phyloP scores from a whole-genome alignment of 2,888 invertebrate genomes.

The Drosophila kambysellisi region DNA sequence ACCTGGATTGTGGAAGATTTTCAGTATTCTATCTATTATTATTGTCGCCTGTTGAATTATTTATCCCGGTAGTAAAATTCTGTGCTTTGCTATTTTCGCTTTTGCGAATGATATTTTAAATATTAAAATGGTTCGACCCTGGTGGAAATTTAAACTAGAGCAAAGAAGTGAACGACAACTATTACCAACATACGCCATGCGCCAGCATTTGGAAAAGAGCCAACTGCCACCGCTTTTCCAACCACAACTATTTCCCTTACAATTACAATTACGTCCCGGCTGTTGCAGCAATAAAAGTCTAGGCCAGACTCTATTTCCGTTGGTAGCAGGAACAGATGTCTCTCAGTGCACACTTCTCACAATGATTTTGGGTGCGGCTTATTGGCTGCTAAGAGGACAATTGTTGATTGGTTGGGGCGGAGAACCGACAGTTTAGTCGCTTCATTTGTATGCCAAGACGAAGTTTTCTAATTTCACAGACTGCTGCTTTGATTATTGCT shows the following conservation, averaged over 20 bases:
- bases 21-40: slow-evolving; percentile 59
- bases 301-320: slow-evolving; percentile 19
- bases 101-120: slow-evolving; percentile 65
- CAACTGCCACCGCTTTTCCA: slow-evolving; percentile 37
- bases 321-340: slow-evolving; percentile 16
- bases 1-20: slow-evolving; percentile 1
- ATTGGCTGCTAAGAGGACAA: slow-evolving; percentile 62
- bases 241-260: slow-evolving; percentile 44
- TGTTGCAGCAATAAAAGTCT: slow-evolving; percentile 54
- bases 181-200: slow-evolving; percentile 1
- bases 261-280: slow-evolving; percentile 53
- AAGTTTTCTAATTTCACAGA: slow-evolving; percentile 54
- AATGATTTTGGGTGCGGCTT: slow-evolving; percentile 48
- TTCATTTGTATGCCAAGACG: slow-evolving; percentile 62
- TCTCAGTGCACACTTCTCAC: slow-evolving; percentile 29
- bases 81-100: slow-evolving; percentile 34
- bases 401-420: slow-evolving; percentile 26
- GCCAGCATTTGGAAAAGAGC: slow-evolving; percentile 50
- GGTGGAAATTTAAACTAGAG: slow-evolving; percentile 21
- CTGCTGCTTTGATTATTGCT: slow-evolving; percentile 29
- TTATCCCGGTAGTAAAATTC: slow-evolving; percentile 45
- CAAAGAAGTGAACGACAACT: slow-evolving; percentile 29
- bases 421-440: slow-evolving; percentile 10
- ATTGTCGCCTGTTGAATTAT: slow-evolving; percentile 68
- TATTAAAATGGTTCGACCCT: slow-evolving; percentile 59